Evolutionary conservation across 2,797 vertebrate genomes (phyloP), one percentile per base, ranked within the genome.

Genomic region (Basileuterus tristriatus): DNA sequence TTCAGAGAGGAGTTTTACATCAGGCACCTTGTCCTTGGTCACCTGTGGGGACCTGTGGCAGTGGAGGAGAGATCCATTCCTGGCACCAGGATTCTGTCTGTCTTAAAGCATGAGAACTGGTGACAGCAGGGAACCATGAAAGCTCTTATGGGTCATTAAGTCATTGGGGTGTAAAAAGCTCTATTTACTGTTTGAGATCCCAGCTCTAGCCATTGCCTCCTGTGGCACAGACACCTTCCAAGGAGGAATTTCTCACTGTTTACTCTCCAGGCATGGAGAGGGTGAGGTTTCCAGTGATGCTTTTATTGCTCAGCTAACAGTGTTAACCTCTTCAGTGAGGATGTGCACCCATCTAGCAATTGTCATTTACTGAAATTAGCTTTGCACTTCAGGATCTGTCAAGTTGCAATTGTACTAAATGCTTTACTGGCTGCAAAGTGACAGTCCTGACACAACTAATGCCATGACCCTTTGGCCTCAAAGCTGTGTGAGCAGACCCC

Each of bases 331-430:
- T 79, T 78, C 76, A 59, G 58, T 8, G 58, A 82, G 63, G 62
- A 65, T 11, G 21, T 64, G 76, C 55, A 26, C 65, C 50, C 78
- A 63, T 49, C 69, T 63, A 58, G 87, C 65, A 59, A 1, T 49
- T 84, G 59, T 41, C 82, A 86, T 4, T 71, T 87, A 64, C 78
- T 9, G 5, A 85, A 94, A 96, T 92, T 77, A 85, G 81, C 93
- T 71, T 71, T 80, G 41, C 60, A 44, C 20, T 80, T 89, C 26
- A 34, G 58, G 43, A 62, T 91, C 60, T 64, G 32, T 91, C 92
- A 89, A 55, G 83, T 1, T 71, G 69, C 58, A 87, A 60, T 85
- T 79, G 88, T 32, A 43, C 36, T 92, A 89, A 94, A 87, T 58
- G 84, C 32, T 93, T 87, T 80, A 8, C 68, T 83, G 78, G 21